A percentile compares a stretch with the other conserved stretches of the same genome.
Evolutionary conservation across 92 coral and sea anemone species (phyloP).

Genomic region (Montipora capitata): DNA sequence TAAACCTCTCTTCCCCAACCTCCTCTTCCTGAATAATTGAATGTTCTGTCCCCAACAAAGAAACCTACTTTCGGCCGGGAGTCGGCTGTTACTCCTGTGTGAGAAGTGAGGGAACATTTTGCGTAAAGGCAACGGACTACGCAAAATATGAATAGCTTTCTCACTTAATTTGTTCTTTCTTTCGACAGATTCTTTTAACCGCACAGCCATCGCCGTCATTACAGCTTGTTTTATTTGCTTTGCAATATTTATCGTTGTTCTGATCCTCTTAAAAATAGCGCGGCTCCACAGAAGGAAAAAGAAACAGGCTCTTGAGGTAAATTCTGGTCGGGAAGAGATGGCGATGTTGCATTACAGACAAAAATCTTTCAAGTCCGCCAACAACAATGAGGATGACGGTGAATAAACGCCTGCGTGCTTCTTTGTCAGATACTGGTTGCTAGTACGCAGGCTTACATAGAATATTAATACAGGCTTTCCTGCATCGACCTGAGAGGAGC

Average conservation of each 20-base stretch:
- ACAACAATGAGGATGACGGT: conserved; percentile 44
- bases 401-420: neutral
- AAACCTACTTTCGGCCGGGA: no score
- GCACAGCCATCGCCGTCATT: conserved; percentile 18
- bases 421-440: neutral
- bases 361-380: conserved; percentile 25
- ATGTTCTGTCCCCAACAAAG: no score
- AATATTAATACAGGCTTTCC: no score
- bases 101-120: no score
- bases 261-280: conserved; percentile 44
- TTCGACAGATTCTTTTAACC: conserved; percentile 12
- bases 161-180: neutral
- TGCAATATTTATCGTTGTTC: conserved; percentile 37
- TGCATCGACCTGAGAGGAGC: no score
- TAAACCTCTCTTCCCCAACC: no score
- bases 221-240: conserved; percentile 50
- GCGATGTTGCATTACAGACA: conserved; percentile 48
- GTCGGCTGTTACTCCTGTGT: no score
- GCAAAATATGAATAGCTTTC: no score
- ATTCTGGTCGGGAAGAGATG: conserved; percentile 40
- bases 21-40: no score
- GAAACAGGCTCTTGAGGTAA: conserved; percentile 5
- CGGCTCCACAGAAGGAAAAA: conserved; percentile 18
- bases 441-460: neutral
- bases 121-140: no score